Conservation (phyloP, 1,140 invertebrate genomes). For the Oncopeltus fasciatus region DNA sequence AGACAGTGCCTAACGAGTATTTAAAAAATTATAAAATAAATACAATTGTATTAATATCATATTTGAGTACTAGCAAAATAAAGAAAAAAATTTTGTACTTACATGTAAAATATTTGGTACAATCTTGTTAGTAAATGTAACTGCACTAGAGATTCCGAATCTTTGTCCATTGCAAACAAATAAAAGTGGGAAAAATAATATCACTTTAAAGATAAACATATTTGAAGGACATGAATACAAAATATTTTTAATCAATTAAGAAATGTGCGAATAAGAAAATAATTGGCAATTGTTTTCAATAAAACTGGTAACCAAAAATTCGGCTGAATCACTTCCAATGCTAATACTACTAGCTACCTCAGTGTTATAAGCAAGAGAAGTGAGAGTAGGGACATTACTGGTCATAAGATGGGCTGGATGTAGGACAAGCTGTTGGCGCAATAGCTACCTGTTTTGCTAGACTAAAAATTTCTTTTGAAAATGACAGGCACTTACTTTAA, state of each 20-base stretch:
- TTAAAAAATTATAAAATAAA: not conserved
- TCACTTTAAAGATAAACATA: too few relatives aligned
- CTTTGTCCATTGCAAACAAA: not conserved
- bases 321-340: too few relatives aligned
- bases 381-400: not conserved
- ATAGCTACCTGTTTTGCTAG: not conserved
- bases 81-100: not conserved
- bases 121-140: constrained; percentile 22
- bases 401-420: not conserved
- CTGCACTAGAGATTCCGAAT: constrained; percentile 17
- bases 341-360: too few relatives aligned
- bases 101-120: constrained; percentile 24
- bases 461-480: not conserved
- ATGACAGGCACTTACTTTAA: too few relatives aligned
- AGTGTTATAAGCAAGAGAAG: not conserved
- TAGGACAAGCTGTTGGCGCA: not conserved
- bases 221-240: too few relatives aligned
- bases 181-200: too few relatives aligned
- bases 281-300: too few relatives aligned
- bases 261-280: too few relatives aligned
- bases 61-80: not conserved
- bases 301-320: too few relatives aligned
- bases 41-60: not conserved
- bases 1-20: constrained; percentile 12
- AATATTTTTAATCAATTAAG: too few relatives aligned